Conservation (phyloP, 2,888 invertebrate species). For the Drosophila emarginata region DNA sequence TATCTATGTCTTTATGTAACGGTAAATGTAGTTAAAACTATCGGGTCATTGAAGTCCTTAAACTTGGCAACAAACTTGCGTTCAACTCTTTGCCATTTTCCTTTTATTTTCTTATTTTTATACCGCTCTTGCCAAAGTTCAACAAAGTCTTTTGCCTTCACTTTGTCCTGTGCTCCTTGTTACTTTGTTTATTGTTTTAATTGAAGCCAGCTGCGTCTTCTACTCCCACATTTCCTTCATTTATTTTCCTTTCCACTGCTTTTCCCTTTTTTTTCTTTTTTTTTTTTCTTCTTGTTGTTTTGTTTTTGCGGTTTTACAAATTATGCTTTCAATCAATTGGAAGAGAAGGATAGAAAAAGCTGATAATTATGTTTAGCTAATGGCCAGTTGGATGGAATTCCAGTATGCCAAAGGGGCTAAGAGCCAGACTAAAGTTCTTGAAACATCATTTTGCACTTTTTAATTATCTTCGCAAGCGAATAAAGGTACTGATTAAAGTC, state of each 20-base stretch:
- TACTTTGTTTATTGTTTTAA: slow-evolving; percentile 46
- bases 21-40: neutral
- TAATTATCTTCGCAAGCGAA: neutral
- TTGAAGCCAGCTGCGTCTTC: slow-evolving; percentile 45
- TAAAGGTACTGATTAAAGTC: neutral
- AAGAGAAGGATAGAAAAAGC: slow-evolving; percentile 9
- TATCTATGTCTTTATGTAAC: neutral
- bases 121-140: slow-evolving; percentile 37
- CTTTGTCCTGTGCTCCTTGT: slow-evolving; percentile 30
- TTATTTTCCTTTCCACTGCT: neutral
- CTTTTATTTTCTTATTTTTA: neutral
- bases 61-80: slow-evolving; percentile 4
- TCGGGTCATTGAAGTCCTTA: neutral
- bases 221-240: neutral
- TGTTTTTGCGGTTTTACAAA: slow-evolving; percentile 29
- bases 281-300: neutral
- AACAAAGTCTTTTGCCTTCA: slow-evolving; percentile 40
- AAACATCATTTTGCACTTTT: slow-evolving; percentile 9
- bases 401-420: too few relatives aligned
- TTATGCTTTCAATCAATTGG: slow-evolving; percentile 44
- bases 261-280: neutral
- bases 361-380: slow-evolving; percentile 32
- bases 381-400: neutral
- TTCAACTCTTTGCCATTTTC: slow-evolving; percentile 20
- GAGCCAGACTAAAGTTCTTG: neutral